Base-by-base conservation (phyloP, 2,888 invertebrate genomes). In the Isoperla grammatica region DNA sequence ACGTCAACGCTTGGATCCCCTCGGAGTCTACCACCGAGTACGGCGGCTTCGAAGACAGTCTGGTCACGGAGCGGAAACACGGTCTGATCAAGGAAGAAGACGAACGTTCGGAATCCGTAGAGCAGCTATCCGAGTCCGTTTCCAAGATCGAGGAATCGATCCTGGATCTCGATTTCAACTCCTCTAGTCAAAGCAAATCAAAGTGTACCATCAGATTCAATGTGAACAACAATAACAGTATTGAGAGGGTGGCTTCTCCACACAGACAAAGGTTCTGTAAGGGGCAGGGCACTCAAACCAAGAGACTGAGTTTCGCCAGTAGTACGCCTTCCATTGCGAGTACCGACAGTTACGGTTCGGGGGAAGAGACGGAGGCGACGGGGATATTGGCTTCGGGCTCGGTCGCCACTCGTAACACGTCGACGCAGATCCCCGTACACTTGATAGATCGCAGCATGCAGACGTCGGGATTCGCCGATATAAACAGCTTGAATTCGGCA, bases 371-470 rank as follows among this genome's bases (percentile, higher is more conserved):
- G 19, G 79, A 79, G 68, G 76, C 78, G 8, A 79, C 78, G 4
- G 75, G 74, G 70, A 74, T 79, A 73, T 46, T 20, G n/a, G 20
- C 42, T 37, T 42, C n/a, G 20, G 17, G 29, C n/a, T 12, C 29
- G 42, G 55, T 20, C n/a, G 42, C 43, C 11, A 50, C 42, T 19
- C 54, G 17, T 39, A 65, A 63, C 53, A 61, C 56, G 42, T 78
- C 79, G 22, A 80, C 80, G 20, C 79, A 79, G 68, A 73, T 80
- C 61, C 79, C 81, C 56, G 71, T 78, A 20, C 76, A 79, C 65
- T 81, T 84, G 67, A 79, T 84, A 68, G 87, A 87, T 68, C 82
- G 84, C 70, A 86, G 88, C 69, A 88, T 88, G 75, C 88, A 89
- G 74, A 89, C 88, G 5, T 85, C 85, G 1, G 81, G 68, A 63